These are phyloP conservation scores for Melanostoma scalare DNA, from an alignment of 2,888 invertebrate genomes.

Conservation along the genomic window DNA sequence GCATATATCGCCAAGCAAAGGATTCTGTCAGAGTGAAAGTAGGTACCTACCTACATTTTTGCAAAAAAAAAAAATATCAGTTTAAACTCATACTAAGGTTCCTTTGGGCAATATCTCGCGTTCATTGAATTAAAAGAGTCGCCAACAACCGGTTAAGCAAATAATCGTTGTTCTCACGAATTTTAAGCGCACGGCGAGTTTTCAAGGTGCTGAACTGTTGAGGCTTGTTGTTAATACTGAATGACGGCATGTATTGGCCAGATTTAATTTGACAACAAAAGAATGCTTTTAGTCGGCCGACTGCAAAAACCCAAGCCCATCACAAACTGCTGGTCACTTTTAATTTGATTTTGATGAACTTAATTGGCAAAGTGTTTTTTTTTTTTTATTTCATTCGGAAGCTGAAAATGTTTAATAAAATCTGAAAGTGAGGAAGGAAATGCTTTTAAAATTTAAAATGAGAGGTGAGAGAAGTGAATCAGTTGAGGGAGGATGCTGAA, in stretches of 20 bases:
- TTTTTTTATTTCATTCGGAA: no score
- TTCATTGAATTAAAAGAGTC: slow-evolving; percentile 52
- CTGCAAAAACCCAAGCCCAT: no score
- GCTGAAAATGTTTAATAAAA: no score
- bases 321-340: no score
- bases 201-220: not conserved
- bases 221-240: not conserved
- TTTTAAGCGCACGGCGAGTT: not conserved
- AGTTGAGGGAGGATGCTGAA: no score
- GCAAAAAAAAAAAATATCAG: not conserved
- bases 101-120: slow-evolving; percentile 11
- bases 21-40: not conserved
- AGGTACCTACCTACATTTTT: not conserved
- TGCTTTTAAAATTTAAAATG: no score
- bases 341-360: no score
- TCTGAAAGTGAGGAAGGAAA: no score
- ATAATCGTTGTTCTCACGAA: slow-evolving; percentile 34
- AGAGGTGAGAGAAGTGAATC: no score
- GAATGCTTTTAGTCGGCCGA: slow-evolving; percentile 10
- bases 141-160: slow-evolving; percentile 47
- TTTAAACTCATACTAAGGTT: not conserved
- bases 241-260: not conserved
- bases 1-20: not conserved
- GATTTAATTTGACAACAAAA: slow-evolving; percentile 3
- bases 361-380: no score